Conservation (phyloP, 2,113 vertebrate genomes). For the Myanophis thanlyinensis region DNA sequence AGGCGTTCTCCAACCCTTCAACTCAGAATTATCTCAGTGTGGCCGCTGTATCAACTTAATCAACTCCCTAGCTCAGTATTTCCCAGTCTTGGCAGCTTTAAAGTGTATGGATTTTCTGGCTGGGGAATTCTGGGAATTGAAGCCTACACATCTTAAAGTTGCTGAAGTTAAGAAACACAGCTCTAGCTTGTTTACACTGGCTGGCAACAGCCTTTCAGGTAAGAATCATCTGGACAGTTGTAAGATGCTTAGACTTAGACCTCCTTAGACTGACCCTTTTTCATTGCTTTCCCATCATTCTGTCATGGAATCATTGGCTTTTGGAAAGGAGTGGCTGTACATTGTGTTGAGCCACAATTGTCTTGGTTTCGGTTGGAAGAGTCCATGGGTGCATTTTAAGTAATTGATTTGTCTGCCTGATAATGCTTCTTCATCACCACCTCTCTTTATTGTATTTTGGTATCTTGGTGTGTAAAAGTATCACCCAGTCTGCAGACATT, state of each 20-base stretch:
- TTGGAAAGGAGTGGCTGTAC: not conserved
- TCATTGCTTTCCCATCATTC: not conserved
- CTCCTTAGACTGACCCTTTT: not conserved
- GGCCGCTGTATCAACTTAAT: not conserved
- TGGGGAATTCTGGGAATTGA: not conserved
- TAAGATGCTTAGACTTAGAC: not conserved
- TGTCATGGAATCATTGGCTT: not conserved
- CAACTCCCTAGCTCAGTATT: not conserved
- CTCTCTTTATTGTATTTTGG: not conserved
- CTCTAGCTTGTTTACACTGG: not conserved
- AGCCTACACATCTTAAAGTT: not conserved
- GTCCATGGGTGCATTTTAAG: not conserved
- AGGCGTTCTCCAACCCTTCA: not conserved
- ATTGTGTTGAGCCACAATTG: not conserved
- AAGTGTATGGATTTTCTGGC: not conserved
- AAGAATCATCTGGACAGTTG: not conserved
- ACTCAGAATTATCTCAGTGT: not conserved
- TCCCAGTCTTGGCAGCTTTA: not conserved
- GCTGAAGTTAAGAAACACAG: not conserved
- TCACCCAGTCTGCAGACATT: not conserved
- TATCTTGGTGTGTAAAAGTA: not conserved
- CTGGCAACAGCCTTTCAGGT: not conserved
- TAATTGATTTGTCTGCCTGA: not conserved
- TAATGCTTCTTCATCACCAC: not conserved
- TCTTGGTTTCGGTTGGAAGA: not conserved